Evolutionary conservation across 2,888 invertebrate species (phyloP).

Genomic region (Cheilosia variabilis): DNA sequence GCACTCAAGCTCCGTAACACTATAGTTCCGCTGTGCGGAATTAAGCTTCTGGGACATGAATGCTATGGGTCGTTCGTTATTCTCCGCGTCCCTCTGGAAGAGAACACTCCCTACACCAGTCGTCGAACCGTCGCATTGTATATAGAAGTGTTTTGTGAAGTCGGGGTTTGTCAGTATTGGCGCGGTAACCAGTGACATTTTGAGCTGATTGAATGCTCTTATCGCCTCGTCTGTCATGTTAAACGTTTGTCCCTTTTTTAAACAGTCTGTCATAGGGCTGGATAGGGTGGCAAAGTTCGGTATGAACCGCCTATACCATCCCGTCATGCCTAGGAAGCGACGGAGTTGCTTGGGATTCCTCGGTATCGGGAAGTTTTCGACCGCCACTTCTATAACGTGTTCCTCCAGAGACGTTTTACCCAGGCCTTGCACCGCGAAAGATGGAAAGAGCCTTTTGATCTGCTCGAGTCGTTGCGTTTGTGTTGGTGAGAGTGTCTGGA

Average conservation of each 20-base stretch:
- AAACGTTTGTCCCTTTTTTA: background rate
- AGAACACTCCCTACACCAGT: background rate
- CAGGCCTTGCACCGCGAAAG: background rate
- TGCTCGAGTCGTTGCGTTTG: background rate
- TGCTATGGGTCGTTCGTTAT: background rate
- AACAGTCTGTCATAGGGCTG: background rate
- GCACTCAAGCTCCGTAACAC: too few relatives aligned
- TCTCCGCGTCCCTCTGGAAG: background rate
- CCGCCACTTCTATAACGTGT: background rate
- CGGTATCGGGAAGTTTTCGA: too few relatives aligned
- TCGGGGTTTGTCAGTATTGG: background rate
- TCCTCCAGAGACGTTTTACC: slow-evolving; percentile 12
- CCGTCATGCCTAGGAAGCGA: background rate
- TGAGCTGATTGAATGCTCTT: background rate
- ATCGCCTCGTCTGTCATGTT: slow-evolving; percentile 1
- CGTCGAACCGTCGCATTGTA: slow-evolving; percentile 6
- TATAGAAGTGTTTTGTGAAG: background rate
- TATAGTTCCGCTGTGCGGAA: too few relatives aligned
- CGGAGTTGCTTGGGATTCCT: background rate
- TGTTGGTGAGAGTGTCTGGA: background rate
- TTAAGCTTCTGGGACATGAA: background rate
- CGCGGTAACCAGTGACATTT: background rate
- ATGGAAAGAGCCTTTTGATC: slow-evolving; percentile 1
- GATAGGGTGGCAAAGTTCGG: background rate
- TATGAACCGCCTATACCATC: background rate